Conservation (phyloP, 2,888 invertebrate species). For the Hydrotaea cyrtoneurina region DNA sequence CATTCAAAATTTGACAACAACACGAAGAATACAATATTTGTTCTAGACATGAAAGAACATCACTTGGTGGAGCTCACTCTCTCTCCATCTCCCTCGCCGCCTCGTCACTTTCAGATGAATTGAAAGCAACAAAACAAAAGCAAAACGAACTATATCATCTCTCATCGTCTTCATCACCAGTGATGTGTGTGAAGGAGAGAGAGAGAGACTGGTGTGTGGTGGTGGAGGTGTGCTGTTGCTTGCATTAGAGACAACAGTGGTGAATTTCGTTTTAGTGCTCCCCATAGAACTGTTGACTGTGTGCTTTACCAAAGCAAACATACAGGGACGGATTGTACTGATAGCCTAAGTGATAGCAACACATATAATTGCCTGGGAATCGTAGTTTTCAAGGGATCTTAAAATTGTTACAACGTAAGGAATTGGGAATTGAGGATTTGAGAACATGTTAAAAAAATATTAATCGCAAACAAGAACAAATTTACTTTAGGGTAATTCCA, state of each 20-base stretch:
- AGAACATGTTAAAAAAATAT: no score
- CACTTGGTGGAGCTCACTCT: neutral
- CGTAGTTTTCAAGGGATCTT: no score
- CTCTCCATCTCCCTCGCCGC: neutral
- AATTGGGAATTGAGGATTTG: no score
- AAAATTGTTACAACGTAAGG: no score
- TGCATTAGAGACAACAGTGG: neutral
- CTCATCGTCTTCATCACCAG: neutral
- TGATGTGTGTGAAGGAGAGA: neutral
- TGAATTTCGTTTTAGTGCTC: conserved; percentile 19
- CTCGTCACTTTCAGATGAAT: no score
- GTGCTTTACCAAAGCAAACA: neutral
- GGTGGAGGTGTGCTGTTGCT: neutral
- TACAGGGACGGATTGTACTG: neutral
- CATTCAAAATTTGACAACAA: neutral
- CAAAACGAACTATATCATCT: neutral
- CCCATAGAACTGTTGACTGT: neutral
- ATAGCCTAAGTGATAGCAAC: no score
- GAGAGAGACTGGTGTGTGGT: neutral
- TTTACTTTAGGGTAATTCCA: no score
- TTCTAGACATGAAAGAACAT: conserved; percentile 4
- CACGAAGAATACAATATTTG: neutral
- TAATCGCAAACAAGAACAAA: no score
- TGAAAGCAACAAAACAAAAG: conserved; percentile 3
- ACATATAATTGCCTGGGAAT: no score